Evolutionary conservation across 2,888 invertebrate species (phyloP).

Genomic region (Euproctis similis): DNA sequence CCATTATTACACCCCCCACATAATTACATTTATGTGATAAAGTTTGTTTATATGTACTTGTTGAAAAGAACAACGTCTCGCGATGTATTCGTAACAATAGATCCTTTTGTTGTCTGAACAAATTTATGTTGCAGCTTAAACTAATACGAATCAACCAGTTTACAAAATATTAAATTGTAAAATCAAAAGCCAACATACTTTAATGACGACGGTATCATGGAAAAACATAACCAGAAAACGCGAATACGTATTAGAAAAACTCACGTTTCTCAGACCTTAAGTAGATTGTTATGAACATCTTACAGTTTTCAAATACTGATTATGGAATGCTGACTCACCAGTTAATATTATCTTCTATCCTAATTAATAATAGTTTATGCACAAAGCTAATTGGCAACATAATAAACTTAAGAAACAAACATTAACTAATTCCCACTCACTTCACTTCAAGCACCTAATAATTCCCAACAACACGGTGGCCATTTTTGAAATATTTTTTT

Average conservation of each 20-base stretch:
- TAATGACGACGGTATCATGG: neutral
- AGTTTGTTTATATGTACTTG: no score
- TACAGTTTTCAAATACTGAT: conserved; percentile 5
- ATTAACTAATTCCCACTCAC: conserved; percentile 53
- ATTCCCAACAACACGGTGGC: conserved; percentile 73
- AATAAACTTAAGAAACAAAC: conserved; percentile 58
- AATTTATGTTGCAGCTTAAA: conserved; percentile 39
- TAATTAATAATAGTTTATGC: conserved; percentile 35
- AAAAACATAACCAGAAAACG: neutral
- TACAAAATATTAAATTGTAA: no score
- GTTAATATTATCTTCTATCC: conserved; percentile 33
- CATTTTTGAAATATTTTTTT: conserved; percentile 66
- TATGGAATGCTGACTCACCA: conserved; percentile 40
- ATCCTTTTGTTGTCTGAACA: conserved; percentile 44
- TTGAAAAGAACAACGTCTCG: no score
- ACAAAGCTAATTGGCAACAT: conserved; percentile 42
- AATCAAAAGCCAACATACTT: no score
- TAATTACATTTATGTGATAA: no score
- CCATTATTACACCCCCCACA: no score
- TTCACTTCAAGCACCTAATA: conserved; percentile 70
- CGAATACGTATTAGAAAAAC: conserved; percentile 26
- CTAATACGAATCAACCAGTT: neutral
- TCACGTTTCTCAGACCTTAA: conserved; percentile 51
- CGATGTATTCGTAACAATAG: conserved; percentile 29
- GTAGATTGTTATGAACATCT: conserved; percentile 19